A percentile compares a stretch with the other conserved stretches of the same genome.
Evolutionary conservation across 2,888 invertebrate species (phyloP).

Genomic region (Cephus rjabovi): DNA sequence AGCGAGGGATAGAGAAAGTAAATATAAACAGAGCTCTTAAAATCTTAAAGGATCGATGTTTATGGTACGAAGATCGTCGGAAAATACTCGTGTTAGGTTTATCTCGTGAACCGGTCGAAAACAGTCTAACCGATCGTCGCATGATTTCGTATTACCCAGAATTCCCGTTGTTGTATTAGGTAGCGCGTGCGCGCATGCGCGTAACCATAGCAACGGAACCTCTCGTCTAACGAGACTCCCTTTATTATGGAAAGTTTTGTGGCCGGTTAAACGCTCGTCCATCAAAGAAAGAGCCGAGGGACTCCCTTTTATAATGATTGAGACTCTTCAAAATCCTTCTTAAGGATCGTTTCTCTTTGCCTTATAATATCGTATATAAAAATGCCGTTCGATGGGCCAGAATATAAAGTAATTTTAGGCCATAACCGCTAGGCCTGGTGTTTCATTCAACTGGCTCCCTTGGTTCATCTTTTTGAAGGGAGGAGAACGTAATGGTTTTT

Average conservation of each 20-base stretch:
- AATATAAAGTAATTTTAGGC: background rate
- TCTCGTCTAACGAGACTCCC: background rate
- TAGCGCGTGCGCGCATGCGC: background rate
- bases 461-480: background rate
- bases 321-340: background rate
- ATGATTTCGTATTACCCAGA: background rate
- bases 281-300: background rate
- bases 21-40: background rate
- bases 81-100: background rate
- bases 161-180: background rate
- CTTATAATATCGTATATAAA: background rate
- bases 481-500: background rate
- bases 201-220: background rate
- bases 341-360: background rate
- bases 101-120: background rate
- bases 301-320: background rate
- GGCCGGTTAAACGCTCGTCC: background rate
- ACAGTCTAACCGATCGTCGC: background rate
- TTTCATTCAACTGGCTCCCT: background rate
- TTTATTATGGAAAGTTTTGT: background rate
- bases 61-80: background rate
- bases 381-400: background rate
- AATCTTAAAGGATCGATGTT: background rate
- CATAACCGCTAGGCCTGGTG: background rate
- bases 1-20: background rate